These are phyloP conservation scores for Drosophila anomalata DNA, from an alignment of 2,888 invertebrate genomes.

Conservation along the genomic window DNA sequence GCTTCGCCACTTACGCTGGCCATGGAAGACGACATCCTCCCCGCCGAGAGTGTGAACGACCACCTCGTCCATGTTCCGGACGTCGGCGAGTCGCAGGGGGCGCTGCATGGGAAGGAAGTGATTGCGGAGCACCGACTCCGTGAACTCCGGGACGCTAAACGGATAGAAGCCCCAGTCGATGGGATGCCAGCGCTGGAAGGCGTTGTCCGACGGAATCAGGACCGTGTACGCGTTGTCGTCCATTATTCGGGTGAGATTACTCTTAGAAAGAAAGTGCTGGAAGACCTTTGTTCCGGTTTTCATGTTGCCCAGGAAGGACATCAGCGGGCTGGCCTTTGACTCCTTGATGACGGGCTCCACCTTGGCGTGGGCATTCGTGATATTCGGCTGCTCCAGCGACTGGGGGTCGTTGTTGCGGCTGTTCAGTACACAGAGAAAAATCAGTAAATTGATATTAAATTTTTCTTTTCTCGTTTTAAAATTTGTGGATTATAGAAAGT, in stretches of 20 bases:
- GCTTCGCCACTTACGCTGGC: slow-evolving; percentile 85
- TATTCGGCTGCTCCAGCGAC: slow-evolving; percentile 82
- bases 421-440: slow-evolving; percentile 22
- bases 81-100: slow-evolving; percentile 85
- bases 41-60: slow-evolving; percentile 86
- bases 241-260: slow-evolving; percentile 86
- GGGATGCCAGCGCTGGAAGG: slow-evolving; percentile 88
- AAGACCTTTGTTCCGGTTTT: slow-evolving; percentile 87
- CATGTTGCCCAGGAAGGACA: slow-evolving; percentile 86
- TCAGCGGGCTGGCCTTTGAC: slow-evolving; percentile 82
- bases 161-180: slow-evolving; percentile 90
- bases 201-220: slow-evolving; percentile 87
- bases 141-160: slow-evolving; percentile 88
- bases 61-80: slow-evolving; percentile 85
- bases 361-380: slow-evolving; percentile 81
- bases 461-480: neutral
- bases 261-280: slow-evolving; percentile 87
- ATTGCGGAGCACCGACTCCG: slow-evolving; percentile 86
- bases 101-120: slow-evolving; percentile 86
- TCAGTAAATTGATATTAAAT: neutral
- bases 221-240: slow-evolving; percentile 86
- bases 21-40: slow-evolving; percentile 85
- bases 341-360: slow-evolving; percentile 83
- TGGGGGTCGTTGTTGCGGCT: slow-evolving; percentile 84
- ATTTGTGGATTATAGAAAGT: neutral